These are phyloP conservation scores for Thecocarcelia acutangulata DNA, from an alignment of 2,888 invertebrate species.

Conservation along the genomic window DNA sequence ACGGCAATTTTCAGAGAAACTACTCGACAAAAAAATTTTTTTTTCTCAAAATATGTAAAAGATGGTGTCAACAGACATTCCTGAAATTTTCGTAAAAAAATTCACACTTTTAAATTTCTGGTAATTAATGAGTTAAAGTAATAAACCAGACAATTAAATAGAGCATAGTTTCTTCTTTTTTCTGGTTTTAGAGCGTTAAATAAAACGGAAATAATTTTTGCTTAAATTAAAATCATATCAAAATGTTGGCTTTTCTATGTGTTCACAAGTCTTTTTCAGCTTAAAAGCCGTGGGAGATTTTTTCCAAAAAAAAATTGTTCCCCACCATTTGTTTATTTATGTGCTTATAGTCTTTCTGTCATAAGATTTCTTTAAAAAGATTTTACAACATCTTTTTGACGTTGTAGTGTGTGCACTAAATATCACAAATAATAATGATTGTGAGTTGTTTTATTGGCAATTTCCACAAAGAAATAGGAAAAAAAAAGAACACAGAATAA, in stretches of 20 bases:
- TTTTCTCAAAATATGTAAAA: no score
- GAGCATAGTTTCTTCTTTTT: conserved; percentile 29
- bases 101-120: no score
- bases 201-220: conserved; percentile 56
- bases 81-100: no score
- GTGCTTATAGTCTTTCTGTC: no score
- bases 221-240: conserved; percentile 63
- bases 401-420: conserved; percentile 74
- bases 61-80: no score
- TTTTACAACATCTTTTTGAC: conserved; percentile 12
- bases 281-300: conserved; percentile 65
- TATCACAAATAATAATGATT: conserved; percentile 76
- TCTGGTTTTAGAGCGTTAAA: not conserved
- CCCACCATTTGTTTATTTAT: not conserved
- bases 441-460: conserved; percentile 27
- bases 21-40: no score
- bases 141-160: conserved; percentile 24
- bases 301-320: not conserved
- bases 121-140: no score
- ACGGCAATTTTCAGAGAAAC: no score
- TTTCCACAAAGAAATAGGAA: not conserved
- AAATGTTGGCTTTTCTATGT: not conserved
- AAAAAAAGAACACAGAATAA: conserved; percentile 49
- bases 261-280: not conserved
- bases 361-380: conserved; percentile 56